These are phyloP conservation scores for Venturia canescens DNA, from an alignment of 1,140 invertebrate genomes.

Conservation along the genomic window DNA sequence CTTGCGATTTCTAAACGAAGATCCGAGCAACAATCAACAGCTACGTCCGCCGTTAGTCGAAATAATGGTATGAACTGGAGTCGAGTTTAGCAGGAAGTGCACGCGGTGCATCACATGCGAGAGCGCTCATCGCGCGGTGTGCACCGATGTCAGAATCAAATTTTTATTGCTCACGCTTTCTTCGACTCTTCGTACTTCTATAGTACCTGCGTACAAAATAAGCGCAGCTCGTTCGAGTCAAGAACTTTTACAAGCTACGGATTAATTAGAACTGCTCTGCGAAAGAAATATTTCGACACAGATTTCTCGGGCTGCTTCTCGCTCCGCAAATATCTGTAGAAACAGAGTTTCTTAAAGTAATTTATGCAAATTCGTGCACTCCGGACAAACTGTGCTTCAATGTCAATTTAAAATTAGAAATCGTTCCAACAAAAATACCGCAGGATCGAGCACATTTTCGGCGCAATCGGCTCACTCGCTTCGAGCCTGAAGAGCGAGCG, in stretches of 20 bases:
- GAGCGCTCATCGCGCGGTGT: neutral
- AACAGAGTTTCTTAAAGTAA: neutral
- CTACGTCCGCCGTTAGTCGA: neutral
- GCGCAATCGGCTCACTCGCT: too few species aligned
- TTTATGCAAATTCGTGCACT: too few species aligned
- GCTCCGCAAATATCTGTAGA: neutral
- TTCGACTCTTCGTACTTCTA: neutral
- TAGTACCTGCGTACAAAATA: neutral
- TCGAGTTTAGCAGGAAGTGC: constrained; percentile 25
- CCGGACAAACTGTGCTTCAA: too few species aligned
- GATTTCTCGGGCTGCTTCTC: neutral
- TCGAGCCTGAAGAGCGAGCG: too few species aligned
- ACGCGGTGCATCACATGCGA: constrained; percentile 13
- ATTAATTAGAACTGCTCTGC: neutral
- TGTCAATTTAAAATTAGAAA: too few species aligned
- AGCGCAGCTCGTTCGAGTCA: neutral
- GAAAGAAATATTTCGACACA: neutral
- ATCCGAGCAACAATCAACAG: constrained; percentile 48
- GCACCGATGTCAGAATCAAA: neutral
- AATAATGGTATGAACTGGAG: constrained; percentile 19
- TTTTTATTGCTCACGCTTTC: constrained; percentile 29
- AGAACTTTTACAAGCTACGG: constrained; percentile 1
- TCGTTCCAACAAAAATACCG: too few species aligned
- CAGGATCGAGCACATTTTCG: too few species aligned
- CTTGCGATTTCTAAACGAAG: constrained; percentile 54